A percentile compares a stretch with the other conserved stretches of the same genome.
phyloP scores from a whole-genome alignment of 2,888 invertebrate genomes.

The Caenorhabditis macrosperma region DNA sequence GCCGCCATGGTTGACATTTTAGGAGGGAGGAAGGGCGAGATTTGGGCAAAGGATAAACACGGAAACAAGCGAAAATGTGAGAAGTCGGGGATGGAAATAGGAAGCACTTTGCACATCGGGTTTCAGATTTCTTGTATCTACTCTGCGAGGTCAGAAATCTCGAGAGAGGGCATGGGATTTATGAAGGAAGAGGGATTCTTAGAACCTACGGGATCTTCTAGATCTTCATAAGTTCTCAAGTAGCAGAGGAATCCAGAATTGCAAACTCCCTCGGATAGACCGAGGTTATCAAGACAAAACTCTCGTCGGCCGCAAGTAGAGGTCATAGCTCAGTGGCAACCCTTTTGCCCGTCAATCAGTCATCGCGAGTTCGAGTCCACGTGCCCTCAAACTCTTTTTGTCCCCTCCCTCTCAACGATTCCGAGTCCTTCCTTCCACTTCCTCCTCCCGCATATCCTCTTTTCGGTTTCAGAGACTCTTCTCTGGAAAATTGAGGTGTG shows the following conservation, averaged over 20 bases:
- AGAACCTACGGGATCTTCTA: too few species aligned
- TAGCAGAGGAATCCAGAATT: too few species aligned
- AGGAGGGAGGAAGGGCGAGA: neutral
- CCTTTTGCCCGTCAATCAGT: too few species aligned
- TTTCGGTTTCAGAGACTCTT: neutral
- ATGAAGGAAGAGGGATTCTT: too few species aligned
- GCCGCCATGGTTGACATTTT: too few species aligned
- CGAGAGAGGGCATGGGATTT: too few species aligned
- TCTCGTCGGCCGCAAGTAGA: too few species aligned
- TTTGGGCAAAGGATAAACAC: constrained; percentile 5
- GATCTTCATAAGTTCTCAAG: too few species aligned
- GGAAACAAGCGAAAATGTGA: constrained; percentile 15
- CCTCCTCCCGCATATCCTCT: neutral
- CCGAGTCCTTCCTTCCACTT: neutral
- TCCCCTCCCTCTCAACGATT: too few species aligned
- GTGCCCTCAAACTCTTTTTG: neutral
- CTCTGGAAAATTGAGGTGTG: neutral
- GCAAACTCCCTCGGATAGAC: too few species aligned
- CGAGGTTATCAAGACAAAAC: too few species aligned
- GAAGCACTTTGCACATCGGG: constrained; percentile 34
- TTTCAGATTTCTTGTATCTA: constrained; percentile 15
- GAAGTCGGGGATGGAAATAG: constrained; percentile 28
- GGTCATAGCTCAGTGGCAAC: too few species aligned
- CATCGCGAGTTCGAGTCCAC: neutral
- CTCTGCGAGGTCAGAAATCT: constrained; percentile 16